Conservation (phyloP, 2,113 vertebrate species). For the Ceyx melanurus region DNA sequence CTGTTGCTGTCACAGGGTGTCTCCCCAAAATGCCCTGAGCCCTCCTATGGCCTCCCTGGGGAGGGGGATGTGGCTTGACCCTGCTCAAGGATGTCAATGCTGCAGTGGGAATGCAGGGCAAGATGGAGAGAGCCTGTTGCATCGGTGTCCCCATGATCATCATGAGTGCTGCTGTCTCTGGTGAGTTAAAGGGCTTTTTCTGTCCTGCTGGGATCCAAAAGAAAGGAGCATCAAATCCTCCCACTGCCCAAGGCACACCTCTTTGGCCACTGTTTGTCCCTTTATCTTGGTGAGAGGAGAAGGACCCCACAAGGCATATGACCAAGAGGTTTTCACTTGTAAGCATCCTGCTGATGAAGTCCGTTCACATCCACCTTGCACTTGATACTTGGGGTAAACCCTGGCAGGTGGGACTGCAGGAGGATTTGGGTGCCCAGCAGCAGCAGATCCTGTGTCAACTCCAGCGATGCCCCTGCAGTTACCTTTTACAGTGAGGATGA, state of each 20-base stretch:
- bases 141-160: neutral
- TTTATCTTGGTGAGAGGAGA: neutral
- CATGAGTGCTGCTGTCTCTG: neutral
- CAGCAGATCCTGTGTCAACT: neutral
- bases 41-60: fast-evolving
- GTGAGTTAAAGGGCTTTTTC: neutral
- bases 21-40: fast-evolving
- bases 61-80: neutral
- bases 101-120: neutral
- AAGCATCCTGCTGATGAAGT: neutral
- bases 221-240: neutral
- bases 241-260: neutral
- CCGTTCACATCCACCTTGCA: fast-evolving
- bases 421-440: neutral
- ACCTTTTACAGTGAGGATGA: neutral
- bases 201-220: neutral
- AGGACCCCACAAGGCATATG: neutral
- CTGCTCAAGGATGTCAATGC: neutral
- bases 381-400: neutral
- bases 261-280: neutral
- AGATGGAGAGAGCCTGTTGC: neutral
- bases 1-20: neutral
- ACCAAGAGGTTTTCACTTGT: neutral
- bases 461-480: fast-evolving
- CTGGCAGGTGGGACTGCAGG: neutral